phyloP scores from a whole-genome alignment of 2,113 vertebrate species.

The Columba livia region DNA sequence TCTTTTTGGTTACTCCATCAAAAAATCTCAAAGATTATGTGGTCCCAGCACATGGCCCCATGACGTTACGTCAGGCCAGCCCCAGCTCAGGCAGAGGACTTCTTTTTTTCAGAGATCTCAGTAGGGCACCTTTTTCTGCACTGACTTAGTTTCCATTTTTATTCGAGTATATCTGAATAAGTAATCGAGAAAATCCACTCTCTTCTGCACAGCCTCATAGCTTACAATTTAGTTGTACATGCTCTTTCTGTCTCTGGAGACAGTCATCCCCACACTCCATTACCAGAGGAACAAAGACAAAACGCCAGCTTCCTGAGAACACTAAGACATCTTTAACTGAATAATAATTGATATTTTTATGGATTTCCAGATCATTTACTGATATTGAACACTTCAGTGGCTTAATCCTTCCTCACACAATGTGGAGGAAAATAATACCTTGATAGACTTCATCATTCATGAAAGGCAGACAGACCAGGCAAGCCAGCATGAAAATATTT shows the following conservation, averaged over 20 bases:
- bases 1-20: not conserved
- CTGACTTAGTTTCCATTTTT: not conserved
- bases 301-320: not conserved
- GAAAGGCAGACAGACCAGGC: not conserved
- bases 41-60: not conserved
- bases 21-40: not conserved
- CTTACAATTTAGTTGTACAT: not conserved
- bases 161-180: not conserved
- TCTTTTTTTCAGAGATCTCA: not conserved
- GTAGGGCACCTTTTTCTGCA: not conserved
- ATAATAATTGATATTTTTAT: slow-evolving; percentile 43
- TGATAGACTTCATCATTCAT: not conserved
- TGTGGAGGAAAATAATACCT: slow-evolving; percentile 24
- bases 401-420: slow-evolving; percentile 28
- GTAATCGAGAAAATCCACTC: not conserved
- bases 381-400: slow-evolving; percentile 3
- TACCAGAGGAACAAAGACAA: not conserved
- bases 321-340: not conserved
- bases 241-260: not conserved
- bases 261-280: not conserved
- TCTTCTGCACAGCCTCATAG: not conserved
- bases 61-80: not conserved
- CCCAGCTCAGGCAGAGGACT: not conserved
- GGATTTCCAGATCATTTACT: slow-evolving; percentile 41
- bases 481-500: slow-evolving; percentile 52